Conservation (phyloP, 2,888 invertebrate species). For the Chrysomela aeneicollis region DNA sequence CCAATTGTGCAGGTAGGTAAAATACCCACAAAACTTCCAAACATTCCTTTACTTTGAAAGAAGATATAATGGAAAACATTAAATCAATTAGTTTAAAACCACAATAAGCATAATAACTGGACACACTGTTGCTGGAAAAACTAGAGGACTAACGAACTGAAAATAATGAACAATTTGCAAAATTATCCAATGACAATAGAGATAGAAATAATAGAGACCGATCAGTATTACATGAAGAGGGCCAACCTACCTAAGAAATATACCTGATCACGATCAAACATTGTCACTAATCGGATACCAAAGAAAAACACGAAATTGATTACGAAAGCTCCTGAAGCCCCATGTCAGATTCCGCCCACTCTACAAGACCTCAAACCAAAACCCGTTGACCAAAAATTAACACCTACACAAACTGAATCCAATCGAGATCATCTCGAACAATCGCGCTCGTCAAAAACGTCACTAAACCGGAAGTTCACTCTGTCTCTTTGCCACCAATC, state of each 20-base stretch:
- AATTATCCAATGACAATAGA: too few species aligned
- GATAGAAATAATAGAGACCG: too few species aligned
- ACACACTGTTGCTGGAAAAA: too few species aligned
- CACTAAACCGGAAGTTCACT: not conserved
- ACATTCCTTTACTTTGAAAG: too few species aligned
- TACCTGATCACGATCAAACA: not conserved
- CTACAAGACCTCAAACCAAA: not conserved
- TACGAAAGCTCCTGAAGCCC: not conserved
- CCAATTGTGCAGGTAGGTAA: too few species aligned
- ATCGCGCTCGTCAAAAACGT: not conserved
- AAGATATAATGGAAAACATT: too few species aligned
- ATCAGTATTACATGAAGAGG: not conserved
- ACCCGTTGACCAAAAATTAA: not conserved
- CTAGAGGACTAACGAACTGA: too few species aligned
- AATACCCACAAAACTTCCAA: too few species aligned
- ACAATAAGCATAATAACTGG: too few species aligned
- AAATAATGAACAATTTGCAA: too few species aligned
- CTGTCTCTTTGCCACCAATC: not conserved
- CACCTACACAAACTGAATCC: constrained; percentile 21
- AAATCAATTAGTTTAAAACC: too few species aligned
- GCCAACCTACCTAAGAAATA: not conserved
- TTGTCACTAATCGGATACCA: not conserved
- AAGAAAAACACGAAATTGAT: not conserved
- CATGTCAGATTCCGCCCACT: not conserved
- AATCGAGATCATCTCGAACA: constrained; percentile 12